These are phyloP conservation scores for Andricus curvator DNA, from an alignment of 2,888 invertebrate species.

Conservation along the genomic window DNA sequence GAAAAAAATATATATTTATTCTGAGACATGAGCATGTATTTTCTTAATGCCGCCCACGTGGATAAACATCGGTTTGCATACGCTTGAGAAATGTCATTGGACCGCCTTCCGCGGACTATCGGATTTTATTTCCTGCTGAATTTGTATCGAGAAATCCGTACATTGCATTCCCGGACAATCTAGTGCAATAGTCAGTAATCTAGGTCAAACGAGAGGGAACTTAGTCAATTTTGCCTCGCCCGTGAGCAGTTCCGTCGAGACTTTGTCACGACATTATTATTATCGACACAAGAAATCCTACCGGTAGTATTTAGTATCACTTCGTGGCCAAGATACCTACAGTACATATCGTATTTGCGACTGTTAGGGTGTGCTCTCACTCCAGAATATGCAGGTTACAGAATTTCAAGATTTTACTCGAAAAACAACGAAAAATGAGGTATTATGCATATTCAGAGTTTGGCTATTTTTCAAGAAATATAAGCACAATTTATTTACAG, in stretches of 20 bases:
- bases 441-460: too few species aligned
- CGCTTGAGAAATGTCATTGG: conserved; percentile 33
- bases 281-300: conserved; percentile 50
- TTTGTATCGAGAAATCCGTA: conserved; percentile 25
- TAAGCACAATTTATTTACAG: too few species aligned
- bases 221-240: conserved; percentile 36
- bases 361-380: neutral
- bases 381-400: conserved; percentile 1
- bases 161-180: conserved; percentile 53
- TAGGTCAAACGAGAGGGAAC: conserved; percentile 60
- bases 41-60: neutral
- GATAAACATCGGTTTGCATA: conserved; percentile 28
- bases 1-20: neutral
- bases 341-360: neutral
- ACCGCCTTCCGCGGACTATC: conserved; percentile 22
- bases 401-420: neutral
- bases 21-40: neutral
- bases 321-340: conserved; percentile 19
- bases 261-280: conserved; percentile 54
- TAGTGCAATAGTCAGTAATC: conserved; percentile 52
- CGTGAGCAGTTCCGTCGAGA: conserved; percentile 42
- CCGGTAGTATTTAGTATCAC: conserved; percentile 44
- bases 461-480: too few species aligned
- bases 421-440: too few species aligned
- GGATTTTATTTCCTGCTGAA: conserved; percentile 33